These are phyloP conservation scores for Smittia aterrima DNA, from an alignment of 2,888 invertebrate genomes.

Conservation along the genomic window DNA sequence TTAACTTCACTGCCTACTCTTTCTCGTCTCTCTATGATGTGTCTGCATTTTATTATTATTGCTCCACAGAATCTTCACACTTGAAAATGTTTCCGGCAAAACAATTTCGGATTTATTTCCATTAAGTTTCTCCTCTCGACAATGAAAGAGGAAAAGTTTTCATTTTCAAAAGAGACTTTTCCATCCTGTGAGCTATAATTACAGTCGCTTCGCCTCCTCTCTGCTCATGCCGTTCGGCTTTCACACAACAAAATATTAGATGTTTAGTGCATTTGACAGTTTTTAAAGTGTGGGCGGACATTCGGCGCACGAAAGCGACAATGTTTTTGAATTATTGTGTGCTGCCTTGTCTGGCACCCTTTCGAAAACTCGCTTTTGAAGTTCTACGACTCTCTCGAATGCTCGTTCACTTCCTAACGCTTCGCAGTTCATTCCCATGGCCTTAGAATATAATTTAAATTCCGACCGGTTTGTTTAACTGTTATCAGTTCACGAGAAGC, in stretches of 20 bases:
- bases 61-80: constrained; percentile 18
- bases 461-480: too few species aligned
- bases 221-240: not conserved
- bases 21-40: not conserved
- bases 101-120: constrained; percentile 17
- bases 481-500: too few species aligned
- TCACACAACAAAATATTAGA: constrained; percentile 26
- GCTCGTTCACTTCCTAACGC: not conserved
- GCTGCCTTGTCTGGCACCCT: constrained; percentile 32
- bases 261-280: constrained; percentile 41
- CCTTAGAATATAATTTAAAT: not conserved
- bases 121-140: constrained; percentile 6
- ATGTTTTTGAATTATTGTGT: constrained; percentile 42
- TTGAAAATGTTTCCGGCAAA: constrained; percentile 25
- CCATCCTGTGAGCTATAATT: not conserved
- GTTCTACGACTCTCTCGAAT: not conserved
- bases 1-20: not conserved
- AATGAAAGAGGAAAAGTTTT: not conserved
- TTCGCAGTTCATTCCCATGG: not conserved
- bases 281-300: constrained; percentile 39
- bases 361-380: not conserved
- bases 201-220: not conserved
- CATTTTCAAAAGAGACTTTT: constrained; percentile 10
- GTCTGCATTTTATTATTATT: not conserved
- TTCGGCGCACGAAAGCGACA: constrained; percentile 19